phyloP scores from a whole-genome alignment of 2,113 vertebrate species.

The Malurus elegans region DNA sequence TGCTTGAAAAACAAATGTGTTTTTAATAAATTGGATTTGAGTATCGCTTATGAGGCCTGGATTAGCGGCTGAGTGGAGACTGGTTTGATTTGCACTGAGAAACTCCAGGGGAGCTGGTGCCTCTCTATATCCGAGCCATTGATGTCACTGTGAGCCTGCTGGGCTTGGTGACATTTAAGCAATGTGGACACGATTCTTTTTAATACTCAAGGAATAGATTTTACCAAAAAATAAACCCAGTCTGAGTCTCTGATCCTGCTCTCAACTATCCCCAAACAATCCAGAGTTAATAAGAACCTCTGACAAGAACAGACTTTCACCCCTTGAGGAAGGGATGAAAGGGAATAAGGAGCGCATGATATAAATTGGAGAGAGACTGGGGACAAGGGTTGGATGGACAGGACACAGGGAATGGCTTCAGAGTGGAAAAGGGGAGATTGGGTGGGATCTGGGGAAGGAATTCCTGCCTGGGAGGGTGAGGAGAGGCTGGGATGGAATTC shows the following conservation, averaged over 20 bases:
- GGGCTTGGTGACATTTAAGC: not conserved
- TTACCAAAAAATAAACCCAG: fast-evolving
- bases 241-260: not conserved
- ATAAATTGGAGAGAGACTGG: not conserved
- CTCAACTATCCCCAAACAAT: not conserved
- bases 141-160: not conserved
- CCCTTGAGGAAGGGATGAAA: not conserved
- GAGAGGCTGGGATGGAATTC: not conserved
- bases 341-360: not conserved
- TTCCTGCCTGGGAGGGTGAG: not conserved
- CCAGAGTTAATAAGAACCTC: not conserved
- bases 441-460: not conserved
- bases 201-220: not conserved
- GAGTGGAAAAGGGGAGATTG: fast-evolving
- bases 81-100: constrained; percentile 42
- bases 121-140: not conserved
- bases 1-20: constrained; percentile 73
- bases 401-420: not conserved
- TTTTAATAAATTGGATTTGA: constrained; percentile 79
- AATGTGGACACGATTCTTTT: not conserved
- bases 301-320: not conserved
- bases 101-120: not conserved
- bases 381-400: not conserved
- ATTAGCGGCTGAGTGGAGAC: constrained; percentile 30
- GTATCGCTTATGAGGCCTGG: constrained; percentile 55